Evolutionary conservation across 2,797 vertebrate species (phyloP).

Genomic region (Labroides dimidiatus): DNA sequence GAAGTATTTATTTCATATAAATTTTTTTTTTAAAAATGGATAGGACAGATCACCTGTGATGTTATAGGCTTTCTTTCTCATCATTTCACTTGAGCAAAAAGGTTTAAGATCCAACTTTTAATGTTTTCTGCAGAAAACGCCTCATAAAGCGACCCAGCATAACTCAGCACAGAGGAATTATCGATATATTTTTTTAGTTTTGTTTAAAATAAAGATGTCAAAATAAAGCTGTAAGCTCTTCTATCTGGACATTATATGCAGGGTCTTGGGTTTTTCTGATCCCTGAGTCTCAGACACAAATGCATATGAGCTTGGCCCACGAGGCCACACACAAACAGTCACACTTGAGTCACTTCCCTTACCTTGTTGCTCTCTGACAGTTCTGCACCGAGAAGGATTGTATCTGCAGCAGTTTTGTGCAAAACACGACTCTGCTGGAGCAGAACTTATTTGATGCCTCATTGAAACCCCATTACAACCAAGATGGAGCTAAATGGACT

Average conservation of each 20-base stretch:
- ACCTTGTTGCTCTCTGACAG: conserved; percentile 18
- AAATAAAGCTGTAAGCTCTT: too few species aligned
- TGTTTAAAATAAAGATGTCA: too few species aligned
- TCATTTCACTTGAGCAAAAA: background rate
- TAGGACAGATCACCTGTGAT: too few species aligned
- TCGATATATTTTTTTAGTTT: too few species aligned
- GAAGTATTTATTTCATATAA: too few species aligned
- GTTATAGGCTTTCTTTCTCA: too few species aligned
- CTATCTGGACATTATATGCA: background rate
- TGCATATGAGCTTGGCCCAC: background rate
- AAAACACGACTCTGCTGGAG: conserved; percentile 61
- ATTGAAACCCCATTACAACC: conserved; percentile 77
- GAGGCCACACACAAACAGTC: background rate
- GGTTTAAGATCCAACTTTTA: background rate
- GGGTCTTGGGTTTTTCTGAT: background rate
- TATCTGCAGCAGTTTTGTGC: conserved; percentile 59
- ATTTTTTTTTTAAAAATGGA: too few species aligned
- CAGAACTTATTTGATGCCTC: conserved; percentile 81
- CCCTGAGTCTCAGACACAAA: background rate
- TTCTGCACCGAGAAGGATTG: conserved; percentile 34
- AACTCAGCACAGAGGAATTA: background rate
- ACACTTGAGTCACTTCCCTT: background rate
- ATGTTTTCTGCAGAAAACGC: background rate
- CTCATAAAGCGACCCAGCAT: background rate
- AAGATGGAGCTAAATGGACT: conserved; percentile 65